Conservation (phyloP, 64 coral and sea anemone species). For the Porites australiensis region DNA sequence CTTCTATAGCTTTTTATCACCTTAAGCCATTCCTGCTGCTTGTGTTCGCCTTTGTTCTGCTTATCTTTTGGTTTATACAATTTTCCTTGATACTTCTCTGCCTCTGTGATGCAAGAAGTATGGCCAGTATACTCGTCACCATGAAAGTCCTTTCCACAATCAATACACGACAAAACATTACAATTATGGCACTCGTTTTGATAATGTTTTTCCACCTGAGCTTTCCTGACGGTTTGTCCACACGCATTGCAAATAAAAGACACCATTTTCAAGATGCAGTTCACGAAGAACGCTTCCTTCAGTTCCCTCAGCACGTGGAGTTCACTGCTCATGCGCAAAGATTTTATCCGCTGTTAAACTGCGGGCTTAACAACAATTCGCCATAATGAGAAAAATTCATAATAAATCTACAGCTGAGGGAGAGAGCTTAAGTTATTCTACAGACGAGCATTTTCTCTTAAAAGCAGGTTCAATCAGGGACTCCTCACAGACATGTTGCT, state of each 20-base stretch:
- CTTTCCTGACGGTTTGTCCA: slow-evolving; percentile 89
- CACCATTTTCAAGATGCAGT: slow-evolving; percentile 57
- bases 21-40: slow-evolving; percentile 98
- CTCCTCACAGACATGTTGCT: neutral
- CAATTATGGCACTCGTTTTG: slow-evolving; percentile 81
- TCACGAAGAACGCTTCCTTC: too few relatives aligned
- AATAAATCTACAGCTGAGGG: too few relatives aligned
- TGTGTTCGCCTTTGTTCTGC: slow-evolving; percentile 89
- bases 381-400: too few relatives aligned
- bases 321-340: slow-evolving; percentile 17
- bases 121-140: slow-evolving; percentile 86
- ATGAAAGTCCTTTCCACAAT: slow-evolving; percentile 94
- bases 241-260: slow-evolving; percentile 95
- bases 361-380: neutral
- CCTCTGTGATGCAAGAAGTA: slow-evolving; percentile 93
- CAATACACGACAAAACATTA: slow-evolving; percentile 89
- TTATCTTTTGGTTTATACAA: slow-evolving; percentile 95
- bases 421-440: too few relatives aligned
- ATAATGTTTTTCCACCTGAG: slow-evolving; percentile 97
- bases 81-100: slow-evolving; percentile 99
- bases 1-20: slow-evolving; percentile 15
- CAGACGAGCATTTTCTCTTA: neutral
- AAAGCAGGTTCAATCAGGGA: neutral
- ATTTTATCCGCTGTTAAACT: neutral
- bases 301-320: slow-evolving; percentile 10